Percentiles rank a stretch among this genome's conserved stretches.
phyloP scores from a whole-genome alignment of 2,113 vertebrate species.

The Vimba vimba region DNA sequence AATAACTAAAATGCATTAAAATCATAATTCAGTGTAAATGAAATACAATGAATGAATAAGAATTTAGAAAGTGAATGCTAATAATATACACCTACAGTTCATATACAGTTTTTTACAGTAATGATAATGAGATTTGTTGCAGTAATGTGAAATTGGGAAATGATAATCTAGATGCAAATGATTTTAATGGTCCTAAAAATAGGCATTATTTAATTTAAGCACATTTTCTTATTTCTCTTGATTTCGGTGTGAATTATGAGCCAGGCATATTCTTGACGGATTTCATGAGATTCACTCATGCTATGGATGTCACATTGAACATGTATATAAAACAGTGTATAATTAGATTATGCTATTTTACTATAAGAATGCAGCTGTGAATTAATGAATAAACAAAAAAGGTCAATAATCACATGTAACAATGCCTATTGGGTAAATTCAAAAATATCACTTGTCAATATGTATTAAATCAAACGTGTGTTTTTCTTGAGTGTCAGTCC shows the following conservation, averaged over 20 bases:
- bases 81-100: background rate
- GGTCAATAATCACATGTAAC: slow-evolving; percentile 19
- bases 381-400: slow-evolving; percentile 3
- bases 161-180: background rate
- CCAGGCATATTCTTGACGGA: background rate
- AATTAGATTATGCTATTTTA: slow-evolving; percentile 51
- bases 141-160: background rate
- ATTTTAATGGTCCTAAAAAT: background rate
- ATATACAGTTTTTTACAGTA: background rate
- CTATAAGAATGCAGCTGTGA: slow-evolving; percentile 33
- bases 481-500: slow-evolving; percentile 13
- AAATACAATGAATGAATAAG: background rate
- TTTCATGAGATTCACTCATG: slow-evolving; percentile 5
- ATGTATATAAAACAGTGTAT: slow-evolving; percentile 50
- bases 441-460: background rate
- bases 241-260: background rate
- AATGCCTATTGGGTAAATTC: background rate
- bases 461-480: slow-evolving; percentile 22
- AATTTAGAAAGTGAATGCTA: no score
- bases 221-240: background rate
- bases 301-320: background rate
- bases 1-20: background rate
- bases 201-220: background rate
- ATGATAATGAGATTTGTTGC: background rate
- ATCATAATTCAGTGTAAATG: background rate